Evolutionary conservation across 2,797 vertebrate species (phyloP).

Genomic region (Agapornis canus): DNA sequence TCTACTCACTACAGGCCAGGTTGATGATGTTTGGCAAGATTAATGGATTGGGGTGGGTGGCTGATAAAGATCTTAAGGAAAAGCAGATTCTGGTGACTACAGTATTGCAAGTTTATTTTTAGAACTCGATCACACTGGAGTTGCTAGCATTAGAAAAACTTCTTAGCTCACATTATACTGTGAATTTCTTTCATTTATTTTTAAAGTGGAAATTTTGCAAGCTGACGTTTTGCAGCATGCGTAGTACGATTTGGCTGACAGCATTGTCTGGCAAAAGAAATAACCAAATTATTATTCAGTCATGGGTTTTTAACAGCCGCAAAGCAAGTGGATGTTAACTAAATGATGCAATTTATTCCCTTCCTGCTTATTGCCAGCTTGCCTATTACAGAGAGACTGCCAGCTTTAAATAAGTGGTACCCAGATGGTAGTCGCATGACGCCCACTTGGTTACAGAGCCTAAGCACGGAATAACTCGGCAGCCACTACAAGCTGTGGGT

Average conservation of each 20-base stretch:
- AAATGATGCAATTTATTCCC: conserved; percentile 99
- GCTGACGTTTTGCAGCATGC: conserved; percentile 74
- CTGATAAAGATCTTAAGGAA: background rate
- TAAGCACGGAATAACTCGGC: conserved; percentile 88
- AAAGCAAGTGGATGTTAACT: conserved; percentile 95
- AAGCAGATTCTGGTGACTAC: conserved; percentile 9
- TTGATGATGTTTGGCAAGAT: background rate
- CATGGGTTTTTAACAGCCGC: conserved; percentile 93
- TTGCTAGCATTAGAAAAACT: conserved; percentile 42
- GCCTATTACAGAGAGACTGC: conserved; percentile 90
- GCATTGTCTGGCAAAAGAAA: conserved; percentile 87
- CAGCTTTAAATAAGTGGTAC: conserved; percentile 98
- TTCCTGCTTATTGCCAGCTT: conserved; percentile 90
- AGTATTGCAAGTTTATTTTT: conserved; percentile 55
- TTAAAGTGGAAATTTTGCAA: conserved; percentile 79
- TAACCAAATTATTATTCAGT: conserved; percentile 94
- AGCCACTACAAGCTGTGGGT: conserved; percentile 89
- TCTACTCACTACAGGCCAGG: background rate
- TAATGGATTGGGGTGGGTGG: background rate
- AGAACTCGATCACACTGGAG: conserved; percentile 8
- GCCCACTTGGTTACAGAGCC: conserved; percentile 90
- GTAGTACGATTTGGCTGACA: conserved; percentile 83
- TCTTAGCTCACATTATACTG: conserved; percentile 48
- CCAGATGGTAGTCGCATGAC: conserved; percentile 94
- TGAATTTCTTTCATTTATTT: conserved; percentile 70